phyloP scores from a whole-genome alignment of 2,888 invertebrate species.

The Crepidodera aurea region DNA sequence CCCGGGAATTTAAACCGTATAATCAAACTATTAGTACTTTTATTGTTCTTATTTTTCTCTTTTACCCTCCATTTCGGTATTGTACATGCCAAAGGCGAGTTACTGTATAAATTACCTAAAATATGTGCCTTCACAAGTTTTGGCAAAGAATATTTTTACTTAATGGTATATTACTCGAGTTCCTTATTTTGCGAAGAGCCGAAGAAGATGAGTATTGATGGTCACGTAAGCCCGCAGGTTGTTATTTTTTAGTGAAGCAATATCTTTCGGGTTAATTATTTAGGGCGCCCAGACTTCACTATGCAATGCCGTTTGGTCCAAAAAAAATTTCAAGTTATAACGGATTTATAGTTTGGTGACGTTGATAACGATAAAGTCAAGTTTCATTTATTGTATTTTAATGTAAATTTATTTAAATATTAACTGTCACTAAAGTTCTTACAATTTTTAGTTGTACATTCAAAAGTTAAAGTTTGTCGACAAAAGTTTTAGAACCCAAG shows the following conservation, averaged over 20 bases:
- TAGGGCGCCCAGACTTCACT: conserved; percentile 5
- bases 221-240: conserved; percentile 43
- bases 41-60: conserved; percentile 6
- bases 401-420: too few species aligned
- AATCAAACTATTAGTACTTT: conserved; percentile 30
- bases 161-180: conserved; percentile 40
- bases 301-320: conserved; percentile 1
- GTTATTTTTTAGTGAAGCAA: conserved; percentile 20
- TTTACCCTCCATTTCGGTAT: conserved; percentile 35
- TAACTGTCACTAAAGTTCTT: too few species aligned
- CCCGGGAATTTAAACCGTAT: conserved; percentile 23
- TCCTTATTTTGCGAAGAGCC: conserved; percentile 34
- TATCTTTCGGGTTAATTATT: conserved; percentile 14
- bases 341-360: too few species aligned
- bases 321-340: not conserved
- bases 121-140: conserved; percentile 36
- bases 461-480: too few species aligned
- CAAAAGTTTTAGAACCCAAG: too few species aligned
- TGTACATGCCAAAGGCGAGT: conserved; percentile 40
- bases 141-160: conserved; percentile 29
- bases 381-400: too few species aligned
- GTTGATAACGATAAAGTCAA: too few species aligned
- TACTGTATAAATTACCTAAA: conserved; percentile 43
- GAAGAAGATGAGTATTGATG: conserved; percentile 37
- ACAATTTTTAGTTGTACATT: too few species aligned